These are phyloP conservation scores for Menidia menidia DNA, from an alignment of 2,797 vertebrate species.

Conservation along the genomic window DNA sequence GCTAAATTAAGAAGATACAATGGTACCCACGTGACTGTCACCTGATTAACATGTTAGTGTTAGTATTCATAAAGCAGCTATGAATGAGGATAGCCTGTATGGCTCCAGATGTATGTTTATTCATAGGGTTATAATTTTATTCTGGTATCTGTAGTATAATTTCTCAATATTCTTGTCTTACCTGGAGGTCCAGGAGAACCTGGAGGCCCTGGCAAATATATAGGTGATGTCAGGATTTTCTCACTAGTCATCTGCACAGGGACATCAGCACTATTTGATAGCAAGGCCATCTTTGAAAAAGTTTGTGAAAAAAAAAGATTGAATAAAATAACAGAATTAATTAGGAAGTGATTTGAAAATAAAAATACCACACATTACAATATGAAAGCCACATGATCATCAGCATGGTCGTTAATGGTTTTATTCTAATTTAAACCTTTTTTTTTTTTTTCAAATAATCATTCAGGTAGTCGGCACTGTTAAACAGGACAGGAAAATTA, in stretches of 20 bases:
- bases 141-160: constrained; percentile 14
- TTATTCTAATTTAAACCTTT: background rate
- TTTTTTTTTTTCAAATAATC: too few species aligned
- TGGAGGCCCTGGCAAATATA: constrained; percentile 90
- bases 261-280: constrained; percentile 90
- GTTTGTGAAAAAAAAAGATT: background rate
- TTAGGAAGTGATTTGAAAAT: constrained; percentile 10
- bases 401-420: constrained; percentile 18
- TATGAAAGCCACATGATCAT: constrained; percentile 8
- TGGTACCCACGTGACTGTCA: background rate
- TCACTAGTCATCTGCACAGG: constrained; percentile 90
- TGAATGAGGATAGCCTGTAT: background rate
- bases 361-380: background rate
- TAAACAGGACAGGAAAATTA: constrained; percentile 42
- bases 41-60: background rate
- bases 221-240: constrained; percentile 86
- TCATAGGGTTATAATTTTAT: background rate
- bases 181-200: constrained; percentile 92
- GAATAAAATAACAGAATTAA: background rate
- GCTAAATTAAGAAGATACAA: too few species aligned
- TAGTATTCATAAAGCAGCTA: background rate
- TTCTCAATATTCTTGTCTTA: constrained; percentile 69
- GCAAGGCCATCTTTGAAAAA: constrained; percentile 86
- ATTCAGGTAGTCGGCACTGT: constrained; percentile 26
- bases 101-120: background rate